Percentiles rank a stretch among this genome's conserved stretches.
These are phyloP conservation scores for Drosophila busckii DNA, from an alignment of 1,140 invertebrate genomes.

Conservation along the genomic window DNA sequence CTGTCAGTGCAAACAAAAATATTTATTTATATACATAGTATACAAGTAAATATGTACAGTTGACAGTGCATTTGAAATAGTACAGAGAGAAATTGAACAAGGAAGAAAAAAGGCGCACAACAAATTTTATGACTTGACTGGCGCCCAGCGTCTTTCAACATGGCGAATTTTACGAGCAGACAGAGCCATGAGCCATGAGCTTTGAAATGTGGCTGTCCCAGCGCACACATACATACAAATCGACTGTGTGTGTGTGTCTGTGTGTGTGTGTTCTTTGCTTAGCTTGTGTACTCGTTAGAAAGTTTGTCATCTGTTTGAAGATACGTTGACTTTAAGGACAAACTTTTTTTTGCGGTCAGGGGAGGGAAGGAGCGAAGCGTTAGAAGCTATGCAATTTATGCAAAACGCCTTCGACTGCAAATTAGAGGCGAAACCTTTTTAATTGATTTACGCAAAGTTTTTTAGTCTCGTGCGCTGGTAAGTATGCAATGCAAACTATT, in stretches of 20 bases:
- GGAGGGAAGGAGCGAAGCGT: no score
- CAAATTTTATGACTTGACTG: conserved; percentile 55
- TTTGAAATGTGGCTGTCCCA: conserved; percentile 12
- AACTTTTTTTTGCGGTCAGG: conserved; percentile 33
- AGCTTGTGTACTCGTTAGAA: conserved; percentile 44
- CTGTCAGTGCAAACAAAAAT: no score
- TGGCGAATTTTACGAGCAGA: conserved; percentile 46
- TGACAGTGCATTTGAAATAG: conserved; percentile 14
- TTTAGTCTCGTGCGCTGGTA: conserved; percentile 3
- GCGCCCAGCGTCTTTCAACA: conserved; percentile 52
- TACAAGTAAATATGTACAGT: conserved; percentile 8
- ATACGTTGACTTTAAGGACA: conserved; percentile 22
- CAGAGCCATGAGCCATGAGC: conserved; percentile 1
- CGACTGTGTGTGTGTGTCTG: conserved; percentile 5
- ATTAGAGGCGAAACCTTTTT: conserved; percentile 49
- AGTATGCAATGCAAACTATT: conserved; percentile 27
- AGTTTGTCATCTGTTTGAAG: conserved; percentile 27
- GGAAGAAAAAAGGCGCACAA: conserved; percentile 23
- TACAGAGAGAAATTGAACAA: not conserved
- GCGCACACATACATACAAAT: conserved; percentile 5
- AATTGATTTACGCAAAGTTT: conserved; percentile 34
- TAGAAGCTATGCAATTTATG: conserved; percentile 21
- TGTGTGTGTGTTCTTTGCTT: conserved; percentile 3
- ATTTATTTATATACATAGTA: no score
- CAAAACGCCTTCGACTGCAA: conserved; percentile 21